Conservation (phyloP, 2,113 vertebrate species). For the Oncorhynchus masou region DNA sequence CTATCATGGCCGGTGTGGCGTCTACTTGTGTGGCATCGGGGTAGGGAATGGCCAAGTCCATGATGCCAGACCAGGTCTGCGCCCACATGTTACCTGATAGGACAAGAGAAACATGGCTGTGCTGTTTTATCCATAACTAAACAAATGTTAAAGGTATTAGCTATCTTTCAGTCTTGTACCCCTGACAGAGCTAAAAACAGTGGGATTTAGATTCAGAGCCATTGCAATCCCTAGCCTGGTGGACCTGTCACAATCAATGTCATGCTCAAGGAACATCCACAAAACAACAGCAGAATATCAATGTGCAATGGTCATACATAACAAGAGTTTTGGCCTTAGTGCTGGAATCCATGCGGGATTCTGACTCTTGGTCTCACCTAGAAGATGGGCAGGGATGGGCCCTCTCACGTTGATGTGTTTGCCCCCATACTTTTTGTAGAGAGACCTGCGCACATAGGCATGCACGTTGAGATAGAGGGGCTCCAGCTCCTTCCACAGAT, state of each 20-base stretch:
- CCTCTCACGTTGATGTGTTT: conserved; percentile 83
- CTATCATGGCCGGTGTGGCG: conserved; percentile 89
- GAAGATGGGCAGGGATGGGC: conserved; percentile 93
- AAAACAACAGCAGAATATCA: no score
- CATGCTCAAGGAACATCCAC: no score
- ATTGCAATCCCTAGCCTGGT: no score
- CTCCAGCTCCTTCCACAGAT: conserved; percentile 84
- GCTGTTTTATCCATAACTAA: background rate
- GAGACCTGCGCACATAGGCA: conserved; percentile 85
- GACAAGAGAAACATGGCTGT: conserved; percentile 6
- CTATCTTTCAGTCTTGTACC: background rate
- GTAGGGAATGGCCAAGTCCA: conserved; percentile 84
- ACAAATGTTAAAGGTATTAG: background rate
- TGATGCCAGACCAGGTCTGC: conserved; percentile 93
- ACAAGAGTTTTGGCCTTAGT: no score
- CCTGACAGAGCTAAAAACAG: conserved; percentile 21
- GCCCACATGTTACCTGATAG: conserved; percentile 98
- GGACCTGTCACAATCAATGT: no score
- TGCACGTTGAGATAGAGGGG: conserved; percentile 91
- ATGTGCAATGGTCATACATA: no score
- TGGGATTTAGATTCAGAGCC: conserved; percentile 36
- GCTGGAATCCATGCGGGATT: background rate
- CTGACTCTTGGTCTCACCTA: conserved; percentile 76
- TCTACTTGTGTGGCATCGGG: conserved; percentile 86
- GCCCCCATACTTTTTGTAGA: conserved; percentile 83